Percentiles rank a stretch among this genome's conserved stretches.
Evolutionary conservation across 2,113 vertebrate genomes (phyloP).

Genomic region (Istiophorus platypterus): DNA sequence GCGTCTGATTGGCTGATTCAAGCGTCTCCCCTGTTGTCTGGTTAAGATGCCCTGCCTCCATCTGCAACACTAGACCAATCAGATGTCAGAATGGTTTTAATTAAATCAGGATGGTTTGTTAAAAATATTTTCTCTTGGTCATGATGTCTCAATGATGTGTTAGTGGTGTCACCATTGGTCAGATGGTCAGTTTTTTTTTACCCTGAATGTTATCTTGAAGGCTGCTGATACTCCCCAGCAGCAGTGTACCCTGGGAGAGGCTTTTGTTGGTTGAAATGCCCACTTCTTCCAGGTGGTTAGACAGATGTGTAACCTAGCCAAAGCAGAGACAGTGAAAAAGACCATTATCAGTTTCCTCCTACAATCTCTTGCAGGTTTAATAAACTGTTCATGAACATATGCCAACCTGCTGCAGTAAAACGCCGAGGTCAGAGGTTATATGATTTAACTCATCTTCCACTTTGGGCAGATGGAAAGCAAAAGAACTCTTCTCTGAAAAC

Average conservation of each 20-base stretch:
- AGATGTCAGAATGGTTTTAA: not conserved
- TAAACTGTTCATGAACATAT: not conserved
- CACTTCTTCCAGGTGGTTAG: conserved; percentile 71
- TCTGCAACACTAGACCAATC: conserved; percentile 81
- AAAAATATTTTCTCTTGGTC: conserved; percentile 21
- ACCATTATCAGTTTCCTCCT: not conserved
- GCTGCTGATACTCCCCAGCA: conserved; percentile 80
- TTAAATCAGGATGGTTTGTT: too few species aligned
- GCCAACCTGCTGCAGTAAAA: conserved; percentile 59
- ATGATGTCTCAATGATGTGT: not conserved
- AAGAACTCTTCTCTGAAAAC: conserved; percentile 17
- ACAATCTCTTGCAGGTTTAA: not conserved
- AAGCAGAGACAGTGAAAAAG: conserved; percentile 42
- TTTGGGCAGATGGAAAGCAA: not conserved
- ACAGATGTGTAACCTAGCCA: conserved; percentile 80
- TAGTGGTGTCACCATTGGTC: not conserved
- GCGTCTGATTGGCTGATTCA: conserved; percentile 71
- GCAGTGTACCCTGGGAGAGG: conserved; percentile 77
- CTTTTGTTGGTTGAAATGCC: conserved; percentile 72
- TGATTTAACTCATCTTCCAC: conserved; percentile 27
- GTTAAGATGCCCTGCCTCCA: conserved; percentile 84
- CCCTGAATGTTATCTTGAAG: conserved; percentile 85
- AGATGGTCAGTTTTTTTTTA: conserved; percentile 58
- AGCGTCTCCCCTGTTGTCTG: conserved; percentile 77
- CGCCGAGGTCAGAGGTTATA: conserved; percentile 53